phyloP scores from a whole-genome alignment of 2,888 invertebrate species.

The Rugalucina vietnamica region DNA sequence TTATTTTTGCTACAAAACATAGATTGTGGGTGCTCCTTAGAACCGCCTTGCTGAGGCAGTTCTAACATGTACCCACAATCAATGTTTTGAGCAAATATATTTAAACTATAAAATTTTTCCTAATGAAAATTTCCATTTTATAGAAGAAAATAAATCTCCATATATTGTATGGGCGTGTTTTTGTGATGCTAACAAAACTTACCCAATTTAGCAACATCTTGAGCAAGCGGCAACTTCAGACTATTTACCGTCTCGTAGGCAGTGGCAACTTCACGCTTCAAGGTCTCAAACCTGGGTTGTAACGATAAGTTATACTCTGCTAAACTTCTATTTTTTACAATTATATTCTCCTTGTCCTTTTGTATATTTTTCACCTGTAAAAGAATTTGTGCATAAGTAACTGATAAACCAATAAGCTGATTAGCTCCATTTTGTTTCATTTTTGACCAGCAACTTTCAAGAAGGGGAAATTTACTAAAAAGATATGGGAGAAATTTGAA shows the following conservation, averaged over 20 bases:
- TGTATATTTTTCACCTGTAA: conserved; percentile 89
- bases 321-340: conserved; percentile 94
- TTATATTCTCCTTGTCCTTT: conserved; percentile 93
- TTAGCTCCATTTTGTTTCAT: background rate
- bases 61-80: background rate
- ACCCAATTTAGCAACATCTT: conserved; percentile 92
- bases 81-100: background rate
- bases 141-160: too few species aligned
- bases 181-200: conserved; percentile 47
- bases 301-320: conserved; percentile 95
- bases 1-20: too few species aligned
- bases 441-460: too few species aligned
- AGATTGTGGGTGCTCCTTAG: too few species aligned
- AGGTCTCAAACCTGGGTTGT: conserved; percentile 92
- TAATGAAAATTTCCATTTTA: background rate
- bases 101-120: background rate
- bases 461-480: too few species aligned
- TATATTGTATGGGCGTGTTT: background rate
- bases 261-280: conserved; percentile 89
- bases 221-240: conserved; percentile 82
- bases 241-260: conserved; percentile 84
- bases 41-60: too few species aligned
- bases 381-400: conserved; percentile 1
- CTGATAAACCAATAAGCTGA: background rate
- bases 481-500: too few species aligned